Base-by-base conservation (phyloP, 2,888 invertebrate genomes). In the Lordiphosa fenestrarum region DNA sequence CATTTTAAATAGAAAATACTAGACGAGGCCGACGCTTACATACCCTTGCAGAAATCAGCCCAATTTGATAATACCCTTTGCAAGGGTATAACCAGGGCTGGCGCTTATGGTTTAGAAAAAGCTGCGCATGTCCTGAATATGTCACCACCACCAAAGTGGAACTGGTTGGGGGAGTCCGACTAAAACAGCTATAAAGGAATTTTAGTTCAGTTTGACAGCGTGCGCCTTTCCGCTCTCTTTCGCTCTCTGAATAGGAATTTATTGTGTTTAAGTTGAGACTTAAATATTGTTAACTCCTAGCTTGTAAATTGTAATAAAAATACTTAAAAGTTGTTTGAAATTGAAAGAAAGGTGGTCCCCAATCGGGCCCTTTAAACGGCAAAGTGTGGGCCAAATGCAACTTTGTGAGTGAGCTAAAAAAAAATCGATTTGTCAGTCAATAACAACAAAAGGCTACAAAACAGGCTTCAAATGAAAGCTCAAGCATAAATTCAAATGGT, bases 171-270 rank as follows among this genome's bases (percentile, higher is more conserved):
- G 41, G 41, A 35, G 39, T 50, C 41, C 38, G n/a, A 46, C 46
- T 56, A 42, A 44, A 51, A 51, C 30, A 10, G 30, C 30, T 75
- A 66, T 73, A 61, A 69, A 75, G 82, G 77, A 82, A 77, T 77
- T 44, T 82, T 75, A 69, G 78, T 82, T 75, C 77, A 77, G 77
- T 78, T 30, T 77, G 77, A 75, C 75, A 73, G 82, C 82, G 78
- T 78, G 78, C 71, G 65, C 75, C 75, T 55, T 68, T 73, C 64
- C 71, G 71, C 69, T 61, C 54, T 54, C 54, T 52, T 47, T 61
- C 53, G 42, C 53, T 51, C 61, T 52, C 63, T 74, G 38, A 62
- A 44, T 30, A 35, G 61, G 44, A 6, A 33, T 39, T 49, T 49
- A 33, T 30, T 30, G 30, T 6, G 30, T 38, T 66, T 49, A 42